phyloP scores from a whole-genome alignment of 2,888 invertebrate species.

The Seira musarum region DNA sequence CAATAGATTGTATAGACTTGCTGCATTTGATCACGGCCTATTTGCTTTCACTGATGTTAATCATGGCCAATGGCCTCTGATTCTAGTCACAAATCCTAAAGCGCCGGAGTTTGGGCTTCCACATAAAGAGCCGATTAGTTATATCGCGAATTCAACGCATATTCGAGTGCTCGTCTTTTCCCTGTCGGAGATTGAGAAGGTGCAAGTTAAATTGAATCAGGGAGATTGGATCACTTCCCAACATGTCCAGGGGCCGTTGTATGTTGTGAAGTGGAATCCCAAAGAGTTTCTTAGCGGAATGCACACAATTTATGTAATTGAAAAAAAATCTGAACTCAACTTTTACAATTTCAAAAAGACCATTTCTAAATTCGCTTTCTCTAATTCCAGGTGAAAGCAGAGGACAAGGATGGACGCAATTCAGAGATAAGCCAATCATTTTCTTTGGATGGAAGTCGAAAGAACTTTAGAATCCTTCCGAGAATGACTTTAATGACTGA shows the following conservation, averaged over 20 bases:
- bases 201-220: slow-evolving; percentile 80
- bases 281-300: slow-evolving; percentile 78
- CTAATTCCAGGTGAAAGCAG: slow-evolving; percentile 65
- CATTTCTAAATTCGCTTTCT: slow-evolving; percentile 32
- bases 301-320: slow-evolving; percentile 79
- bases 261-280: slow-evolving; percentile 83
- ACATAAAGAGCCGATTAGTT: slow-evolving; percentile 80
- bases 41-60: slow-evolving; percentile 87
- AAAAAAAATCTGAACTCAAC: slow-evolving; percentile 44
- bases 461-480: slow-evolving; percentile 80
- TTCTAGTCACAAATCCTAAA: slow-evolving; percentile 93
- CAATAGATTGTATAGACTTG: slow-evolving; percentile 85
- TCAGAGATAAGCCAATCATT: slow-evolving; percentile 79
- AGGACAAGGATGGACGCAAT: slow-evolving; percentile 69
- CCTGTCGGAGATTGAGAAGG: slow-evolving; percentile 77
- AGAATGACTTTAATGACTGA: slow-evolving; percentile 85
- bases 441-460: slow-evolving; percentile 81
- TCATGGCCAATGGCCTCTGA: slow-evolving; percentile 85
- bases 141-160: slow-evolving; percentile 82
- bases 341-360: too few species aligned
- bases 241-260: slow-evolving; percentile 80
- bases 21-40: slow-evolving; percentile 91
- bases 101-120: slow-evolving; percentile 83
- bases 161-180: slow-evolving; percentile 88
- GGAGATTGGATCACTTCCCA: slow-evolving; percentile 79